These are phyloP conservation scores for Astropecten irregularis DNA, from an alignment of 53 echinoderm and acorn worm genomes.

Conservation along the genomic window DNA sequence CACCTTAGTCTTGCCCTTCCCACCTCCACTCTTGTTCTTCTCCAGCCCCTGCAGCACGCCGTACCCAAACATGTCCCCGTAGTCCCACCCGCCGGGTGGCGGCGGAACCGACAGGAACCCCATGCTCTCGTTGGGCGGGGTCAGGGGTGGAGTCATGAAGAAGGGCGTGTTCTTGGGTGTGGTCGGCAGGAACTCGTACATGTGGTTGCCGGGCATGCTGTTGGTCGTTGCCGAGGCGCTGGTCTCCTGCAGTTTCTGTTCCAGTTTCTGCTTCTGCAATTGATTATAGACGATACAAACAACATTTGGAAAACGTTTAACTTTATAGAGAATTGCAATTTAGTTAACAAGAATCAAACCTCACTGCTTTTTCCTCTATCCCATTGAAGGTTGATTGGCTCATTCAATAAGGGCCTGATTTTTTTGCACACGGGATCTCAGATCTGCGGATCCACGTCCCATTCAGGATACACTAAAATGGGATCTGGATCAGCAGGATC, in stretches of 20 bases:
- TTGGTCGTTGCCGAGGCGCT: conserved; percentile 45
- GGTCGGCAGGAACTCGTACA: conserved; percentile 60
- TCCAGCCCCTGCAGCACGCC: conserved; percentile 31
- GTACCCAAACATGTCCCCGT: conserved; percentile 42
- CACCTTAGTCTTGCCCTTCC: conserved; percentile 48
- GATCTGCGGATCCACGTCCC: no score
- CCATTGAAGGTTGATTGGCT: no score
- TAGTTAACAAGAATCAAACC: no score
- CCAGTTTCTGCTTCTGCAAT: conserved; percentile 68
- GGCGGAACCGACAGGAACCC: conserved; percentile 42
- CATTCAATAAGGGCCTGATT: no score
- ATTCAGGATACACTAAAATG: no score
- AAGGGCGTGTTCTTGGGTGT: conserved; percentile 91
- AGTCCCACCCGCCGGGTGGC: conserved; percentile 44
- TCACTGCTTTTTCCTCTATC: no score
- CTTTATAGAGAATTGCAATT: no score
- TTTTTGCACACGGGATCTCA: no score
- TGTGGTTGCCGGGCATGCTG: conserved; percentile 59
- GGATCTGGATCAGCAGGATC: no score
- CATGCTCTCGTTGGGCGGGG: conserved; percentile 83
- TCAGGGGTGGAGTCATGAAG: conserved; percentile 94
- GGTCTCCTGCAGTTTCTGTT: conserved; percentile 64
- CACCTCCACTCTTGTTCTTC: neutral
- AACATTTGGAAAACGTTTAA: no score
- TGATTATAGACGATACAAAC: neutral